phyloP scores from a whole-genome alignment of 1,140 invertebrate species.

The Megalopta genalis region DNA sequence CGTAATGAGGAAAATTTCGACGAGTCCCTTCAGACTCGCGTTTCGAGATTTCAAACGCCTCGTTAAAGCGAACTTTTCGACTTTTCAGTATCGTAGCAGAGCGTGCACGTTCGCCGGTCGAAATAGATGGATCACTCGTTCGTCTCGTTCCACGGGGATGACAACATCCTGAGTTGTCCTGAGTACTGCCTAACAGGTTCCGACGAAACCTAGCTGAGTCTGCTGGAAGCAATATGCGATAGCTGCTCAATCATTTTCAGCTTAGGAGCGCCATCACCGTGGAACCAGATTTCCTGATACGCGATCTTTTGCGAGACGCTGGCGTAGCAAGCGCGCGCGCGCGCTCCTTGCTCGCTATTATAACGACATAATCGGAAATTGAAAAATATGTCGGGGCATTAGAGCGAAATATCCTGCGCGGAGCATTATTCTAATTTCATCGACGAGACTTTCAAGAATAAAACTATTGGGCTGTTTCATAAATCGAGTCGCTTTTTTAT shows the following conservation, averaged over 20 bases:
- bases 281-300: slow-evolving; percentile 70
- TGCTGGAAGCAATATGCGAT: slow-evolving; percentile 68
- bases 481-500: too few relatives aligned
- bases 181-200: slow-evolving; percentile 58
- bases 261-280: slow-evolving; percentile 59
- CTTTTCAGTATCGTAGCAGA: slow-evolving; percentile 33
- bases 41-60: slow-evolving; percentile 24
- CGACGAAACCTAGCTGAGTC: slow-evolving; percentile 45
- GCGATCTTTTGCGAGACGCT: slow-evolving; percentile 50
- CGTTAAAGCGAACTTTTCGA: slow-evolving; percentile 26
- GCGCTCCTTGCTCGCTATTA: neutral
- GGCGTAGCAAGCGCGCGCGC: neutral
- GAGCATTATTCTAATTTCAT: neutral
- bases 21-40: neutral
- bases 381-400: neutral
- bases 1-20: neutral
- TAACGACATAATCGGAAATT: neutral
- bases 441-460: too few relatives aligned
- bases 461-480: too few relatives aligned
- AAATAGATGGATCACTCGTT: slow-evolving; percentile 65
- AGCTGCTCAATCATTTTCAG: slow-evolving; percentile 76
- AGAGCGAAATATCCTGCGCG: neutral
- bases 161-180: slow-evolving; percentile 56
- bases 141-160: slow-evolving; percentile 49
- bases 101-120: slow-evolving; percentile 53